These are phyloP conservation scores for Bombus pyrosoma DNA, from an alignment of 1,140 invertebrate genomes.

Conservation along the genomic window DNA sequence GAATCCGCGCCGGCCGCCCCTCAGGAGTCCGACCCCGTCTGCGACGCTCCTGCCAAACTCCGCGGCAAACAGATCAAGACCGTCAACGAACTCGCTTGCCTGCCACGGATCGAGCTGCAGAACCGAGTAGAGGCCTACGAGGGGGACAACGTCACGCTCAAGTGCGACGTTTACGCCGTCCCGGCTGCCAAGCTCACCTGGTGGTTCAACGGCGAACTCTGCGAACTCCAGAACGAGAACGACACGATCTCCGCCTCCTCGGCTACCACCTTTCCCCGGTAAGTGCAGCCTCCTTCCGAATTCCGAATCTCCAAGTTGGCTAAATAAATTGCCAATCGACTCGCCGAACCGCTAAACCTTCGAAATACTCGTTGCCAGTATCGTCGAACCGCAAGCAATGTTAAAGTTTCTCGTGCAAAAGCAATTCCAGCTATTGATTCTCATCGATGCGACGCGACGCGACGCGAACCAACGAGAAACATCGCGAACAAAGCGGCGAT, in stretches of 20 bases:
- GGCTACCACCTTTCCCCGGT: slow-evolving; percentile 44
- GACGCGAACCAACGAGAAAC: too few species aligned
- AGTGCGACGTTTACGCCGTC: slow-evolving; percentile 90
- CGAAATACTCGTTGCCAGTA: too few species aligned
- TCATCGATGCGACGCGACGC: neutral
- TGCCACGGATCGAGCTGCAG: slow-evolving; percentile 88
- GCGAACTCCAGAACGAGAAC: slow-evolving; percentile 76
- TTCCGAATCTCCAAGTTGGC: neutral
- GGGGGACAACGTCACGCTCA: slow-evolving; percentile 90
- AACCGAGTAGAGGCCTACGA: slow-evolving; percentile 86
- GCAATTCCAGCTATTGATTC: neutral
- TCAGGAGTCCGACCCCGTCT: slow-evolving; percentile 86
- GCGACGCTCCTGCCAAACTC: slow-evolving; percentile 87
- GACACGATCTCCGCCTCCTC: slow-evolving; percentile 67
- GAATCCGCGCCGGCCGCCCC: slow-evolving; percentile 86
- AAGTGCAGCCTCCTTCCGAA: neutral
- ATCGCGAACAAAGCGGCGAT: too few species aligned
- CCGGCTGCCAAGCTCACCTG: slow-evolving; percentile 91
- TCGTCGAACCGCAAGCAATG: neutral
- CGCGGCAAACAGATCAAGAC: slow-evolving; percentile 87
- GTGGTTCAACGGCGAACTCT: slow-evolving; percentile 89
- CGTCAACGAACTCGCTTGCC: slow-evolving; percentile 91
- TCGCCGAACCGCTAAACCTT: neutral
- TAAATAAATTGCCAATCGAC: neutral
- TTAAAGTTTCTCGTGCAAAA: neutral